A percentile compares a stretch with the other conserved stretches of the same genome.
These are phyloP conservation scores for Heptranchias perlo DNA, from an alignment of 2,113 vertebrate genomes.

Conservation along the genomic window DNA sequence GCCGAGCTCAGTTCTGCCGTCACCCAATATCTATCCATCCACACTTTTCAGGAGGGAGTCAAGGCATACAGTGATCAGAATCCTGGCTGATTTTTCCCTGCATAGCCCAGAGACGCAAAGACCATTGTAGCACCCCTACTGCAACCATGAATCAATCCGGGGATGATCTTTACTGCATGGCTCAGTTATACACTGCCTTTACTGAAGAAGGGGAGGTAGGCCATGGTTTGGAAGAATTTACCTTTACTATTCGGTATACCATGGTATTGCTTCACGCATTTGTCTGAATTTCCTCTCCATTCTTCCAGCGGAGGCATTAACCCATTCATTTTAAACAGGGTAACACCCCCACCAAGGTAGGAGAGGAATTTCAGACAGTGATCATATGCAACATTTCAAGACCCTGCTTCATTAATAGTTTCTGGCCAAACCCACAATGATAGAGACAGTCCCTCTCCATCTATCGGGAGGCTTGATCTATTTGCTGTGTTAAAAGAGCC, in stretches of 20 bases:
- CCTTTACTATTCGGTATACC: background rate
- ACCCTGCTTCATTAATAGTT: background rate
- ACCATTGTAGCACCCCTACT: background rate
- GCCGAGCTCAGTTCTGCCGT: background rate
- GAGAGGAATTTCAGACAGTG: background rate
- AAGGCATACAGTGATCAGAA: background rate
- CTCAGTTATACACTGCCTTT: background rate
- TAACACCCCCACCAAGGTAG: background rate
- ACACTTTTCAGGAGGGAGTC: background rate
- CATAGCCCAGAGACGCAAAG: background rate
- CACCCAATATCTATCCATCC: background rate
- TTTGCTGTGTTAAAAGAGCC: background rate
- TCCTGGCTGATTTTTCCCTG: background rate
- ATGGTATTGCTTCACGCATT: background rate
- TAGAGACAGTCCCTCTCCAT: background rate
- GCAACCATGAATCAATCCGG: background rate
- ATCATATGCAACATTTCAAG: background rate
- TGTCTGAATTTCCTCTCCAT: too few species aligned
- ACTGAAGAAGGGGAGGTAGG: background rate
- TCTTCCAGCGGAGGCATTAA: background rate
- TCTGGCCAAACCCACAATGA: background rate
- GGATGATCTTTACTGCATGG: background rate
- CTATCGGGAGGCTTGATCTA: background rate
- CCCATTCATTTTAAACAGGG: background rate
- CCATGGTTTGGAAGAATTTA: background rate